Base-by-base conservation (phyloP, 2,797 vertebrate species). In the Hoplostethus mediterraneus region DNA sequence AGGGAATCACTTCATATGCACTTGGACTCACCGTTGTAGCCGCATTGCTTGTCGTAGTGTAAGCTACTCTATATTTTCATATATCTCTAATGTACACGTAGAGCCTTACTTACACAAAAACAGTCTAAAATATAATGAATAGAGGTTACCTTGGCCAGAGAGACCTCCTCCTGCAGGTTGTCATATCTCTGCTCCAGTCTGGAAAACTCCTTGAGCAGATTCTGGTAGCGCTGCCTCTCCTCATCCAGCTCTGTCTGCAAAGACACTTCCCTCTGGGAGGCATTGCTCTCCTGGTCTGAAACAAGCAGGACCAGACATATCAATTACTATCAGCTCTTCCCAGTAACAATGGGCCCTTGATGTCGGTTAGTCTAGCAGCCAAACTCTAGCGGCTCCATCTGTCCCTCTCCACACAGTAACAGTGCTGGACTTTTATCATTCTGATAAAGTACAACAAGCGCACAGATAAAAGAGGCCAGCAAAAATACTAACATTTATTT, bases 141-240 rank as follows among this genome's bases (percentile, higher is more conserved):
- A 45, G 4, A 17, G 17, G 14, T 63, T 73, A 92, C 91, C 89
- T 96, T 98, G 42, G 89, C 58, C 36, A 96, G 47, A 0, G 88
- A 89, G 17, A 96, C 77, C 84, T 99, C 97, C 9, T 99, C 97
- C 75, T 88, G 92, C 60, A 99, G 87, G 88, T 96, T 98, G 76
- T 99, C 98, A 0, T 96, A 98, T 94, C 96, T 93, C 92, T 97
- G 98, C 92, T 99, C 97, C 90, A 99, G 81, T 47, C 92, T 88
- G 0, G 96, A 96, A 84, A 95, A 97, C 38, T 99, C 97, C 82
- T 97, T 97, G n/a, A 99, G 90, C 0, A 98, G 94, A 63, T 97
- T 98, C 93, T 99, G 98, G 82, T 99, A 97, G 11, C 96, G 95
- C 55, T 93, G 93, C 0, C 97, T 86, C 71, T 99, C 97, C 0